Evolutionary conservation across 2,113 vertebrate species (phyloP), one percentile per base, ranked within the genome.

Genomic region (Austrofundulus limnaeus): DNA sequence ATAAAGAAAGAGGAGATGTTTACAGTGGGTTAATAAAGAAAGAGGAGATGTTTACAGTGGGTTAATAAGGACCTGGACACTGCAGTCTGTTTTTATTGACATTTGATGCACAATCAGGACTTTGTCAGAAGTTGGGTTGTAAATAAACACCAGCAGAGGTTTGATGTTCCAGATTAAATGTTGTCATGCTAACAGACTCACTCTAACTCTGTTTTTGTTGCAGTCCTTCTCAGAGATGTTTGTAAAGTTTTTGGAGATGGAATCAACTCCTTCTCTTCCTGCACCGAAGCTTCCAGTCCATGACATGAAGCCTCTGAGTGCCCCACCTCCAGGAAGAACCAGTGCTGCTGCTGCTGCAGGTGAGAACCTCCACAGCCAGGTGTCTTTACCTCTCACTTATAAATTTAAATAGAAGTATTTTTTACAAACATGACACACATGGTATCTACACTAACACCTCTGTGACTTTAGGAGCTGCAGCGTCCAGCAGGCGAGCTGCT

Each of bases 181-280:
- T 10, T 38, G 37, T 23, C 20, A 24, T 31, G 19, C 19, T 12
- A 25, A 5, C 7, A 15, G 11, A 13, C 68, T n/a, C n/a, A 8
- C 28, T 25, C 4, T 37, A 19, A n/a, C 17, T 20, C n/a, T 7
- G n/a, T 28, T 59, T 17, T 37, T 83, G 38, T 82, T 80, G 25
- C 62, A 99, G 97, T 99, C 97, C 66, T 99, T 99, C 91, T 98
- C 97, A 51, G 95, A 97, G 87, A 91, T 99, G 88, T 99, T 99
- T 31, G 94, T 99, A 46, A 98, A 96, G 85, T 99, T 99, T 88
- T 88, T 99, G 46, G 96, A 99, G 86, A 94, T 93, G 42, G 97
- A 99, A 87, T 99, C 97, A 20, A 87, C 91, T 28, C 96, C 97
- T 0, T 89, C 87, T 5, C 75, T 94, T 61, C 96, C 96, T 2